Conservation (phyloP, 2,113 vertebrate genomes). For the Tragelaphus scriptus region DNA sequence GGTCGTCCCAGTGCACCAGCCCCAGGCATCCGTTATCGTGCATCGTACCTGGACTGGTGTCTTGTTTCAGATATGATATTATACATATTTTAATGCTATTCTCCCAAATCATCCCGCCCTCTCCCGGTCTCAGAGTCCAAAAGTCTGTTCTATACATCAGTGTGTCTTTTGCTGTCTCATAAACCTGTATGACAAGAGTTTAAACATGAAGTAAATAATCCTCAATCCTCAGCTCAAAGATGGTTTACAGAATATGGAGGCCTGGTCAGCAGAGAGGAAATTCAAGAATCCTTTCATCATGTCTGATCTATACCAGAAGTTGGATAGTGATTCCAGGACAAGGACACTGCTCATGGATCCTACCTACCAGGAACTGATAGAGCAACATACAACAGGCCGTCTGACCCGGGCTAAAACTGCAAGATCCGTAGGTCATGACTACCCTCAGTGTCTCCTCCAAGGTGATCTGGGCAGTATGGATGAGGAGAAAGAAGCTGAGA, state of each 20-base stretch:
- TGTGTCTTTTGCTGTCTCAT: too few relatives aligned
- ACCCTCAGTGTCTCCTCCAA: conserved; percentile 91
- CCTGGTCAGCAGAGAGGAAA: conserved; percentile 86
- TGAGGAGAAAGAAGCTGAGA: conserved; percentile 85
- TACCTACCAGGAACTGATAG: conserved; percentile 88
- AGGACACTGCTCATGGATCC: conserved; percentile 85
- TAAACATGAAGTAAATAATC: conserved; percentile 88
- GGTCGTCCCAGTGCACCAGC: too few relatives aligned
- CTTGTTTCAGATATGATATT: too few relatives aligned
- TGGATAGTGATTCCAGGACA: conserved; percentile 88
- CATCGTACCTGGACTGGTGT: too few relatives aligned
- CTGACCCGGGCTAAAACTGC: conserved; percentile 88
- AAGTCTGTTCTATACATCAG: too few relatives aligned
- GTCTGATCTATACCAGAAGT: conserved; percentile 89
- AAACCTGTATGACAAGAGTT: conserved; percentile 92
- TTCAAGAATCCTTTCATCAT: conserved; percentile 93
- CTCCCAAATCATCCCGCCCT: too few relatives aligned
- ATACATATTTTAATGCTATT: too few relatives aligned
- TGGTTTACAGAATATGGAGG: conserved; percentile 90
- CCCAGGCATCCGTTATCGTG: too few relatives aligned
- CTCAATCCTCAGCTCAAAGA: conserved; percentile 90
- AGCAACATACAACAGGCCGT: conserved; percentile 85
- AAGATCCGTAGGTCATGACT: conserved; percentile 91
- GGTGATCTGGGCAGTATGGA: conserved; percentile 87
- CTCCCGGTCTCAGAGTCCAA: too few relatives aligned